phyloP scores from a whole-genome alignment of 2,888 invertebrate genomes.

The Troglohyphantes excavatus region DNA sequence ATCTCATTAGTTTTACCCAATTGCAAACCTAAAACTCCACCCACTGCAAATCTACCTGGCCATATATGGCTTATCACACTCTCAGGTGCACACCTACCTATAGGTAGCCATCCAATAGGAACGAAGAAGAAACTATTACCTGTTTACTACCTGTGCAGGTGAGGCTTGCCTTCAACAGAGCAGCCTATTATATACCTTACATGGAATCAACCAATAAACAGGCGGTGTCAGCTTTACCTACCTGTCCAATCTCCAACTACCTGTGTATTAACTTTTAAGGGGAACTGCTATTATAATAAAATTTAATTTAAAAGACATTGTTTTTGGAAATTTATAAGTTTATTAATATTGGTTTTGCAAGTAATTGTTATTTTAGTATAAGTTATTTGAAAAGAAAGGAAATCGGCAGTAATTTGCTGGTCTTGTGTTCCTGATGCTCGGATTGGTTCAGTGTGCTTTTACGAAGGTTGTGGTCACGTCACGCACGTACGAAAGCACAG shows the following conservation, averaged over 20 bases:
- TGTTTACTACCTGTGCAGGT: constrained; percentile 15
- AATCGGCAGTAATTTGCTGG: too few species aligned
- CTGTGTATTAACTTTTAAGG: not conserved
- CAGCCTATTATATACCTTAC: not conserved
- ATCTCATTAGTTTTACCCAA: too few species aligned
- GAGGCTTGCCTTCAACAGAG: not conserved
- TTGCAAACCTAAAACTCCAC: not conserved
- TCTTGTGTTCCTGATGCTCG: not conserved
- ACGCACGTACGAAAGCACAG: not conserved
- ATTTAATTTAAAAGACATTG: not conserved
- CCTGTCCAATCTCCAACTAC: not conserved
- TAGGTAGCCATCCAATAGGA: not conserved
- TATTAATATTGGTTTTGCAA: not conserved
- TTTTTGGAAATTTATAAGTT: not conserved
- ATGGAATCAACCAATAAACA: not conserved
- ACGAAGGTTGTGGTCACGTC: constrained; percentile 1
- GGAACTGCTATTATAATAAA: too few species aligned
- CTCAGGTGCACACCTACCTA: constrained; percentile 22
- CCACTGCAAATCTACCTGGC: not conserved
- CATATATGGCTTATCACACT: not conserved
- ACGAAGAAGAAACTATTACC: not conserved
- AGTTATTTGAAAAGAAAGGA: too few species aligned
- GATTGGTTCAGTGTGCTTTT: not conserved
- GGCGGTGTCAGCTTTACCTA: not conserved
- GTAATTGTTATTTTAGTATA: too few species aligned